These are phyloP conservation scores for Ametastegia equiseti DNA, from an alignment of 2,888 invertebrate species.

Conservation along the genomic window DNA sequence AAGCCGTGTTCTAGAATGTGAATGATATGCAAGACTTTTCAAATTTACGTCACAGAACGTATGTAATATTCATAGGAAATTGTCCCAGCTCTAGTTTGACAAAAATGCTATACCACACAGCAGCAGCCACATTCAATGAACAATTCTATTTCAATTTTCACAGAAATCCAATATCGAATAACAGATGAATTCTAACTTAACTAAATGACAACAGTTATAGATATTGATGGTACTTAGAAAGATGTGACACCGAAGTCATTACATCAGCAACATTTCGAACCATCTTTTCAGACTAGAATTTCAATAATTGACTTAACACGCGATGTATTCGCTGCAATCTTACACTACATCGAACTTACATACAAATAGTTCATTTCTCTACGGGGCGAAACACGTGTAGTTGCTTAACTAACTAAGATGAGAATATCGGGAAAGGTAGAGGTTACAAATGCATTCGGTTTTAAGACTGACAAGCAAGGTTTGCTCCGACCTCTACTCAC, in stretches of 20 bases:
- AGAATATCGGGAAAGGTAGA: neutral
- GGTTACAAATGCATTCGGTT: slow-evolving; percentile 63
- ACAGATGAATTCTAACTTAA: neutral
- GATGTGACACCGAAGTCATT: neutral
- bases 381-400: neutral
- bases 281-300: neutral
- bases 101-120: neutral
- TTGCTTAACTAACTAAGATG: neutral
- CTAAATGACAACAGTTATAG: no score
- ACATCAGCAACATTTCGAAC: neutral
- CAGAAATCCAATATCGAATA: neutral
- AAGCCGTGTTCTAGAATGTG: neutral
- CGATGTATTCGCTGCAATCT: neutral
- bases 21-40: neutral
- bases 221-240: neutral
- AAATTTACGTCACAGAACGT: slow-evolving; percentile 1
- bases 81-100: neutral
- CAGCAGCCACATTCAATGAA: neutral
- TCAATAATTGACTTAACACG: neutral
- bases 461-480: slow-evolving; percentile 60
- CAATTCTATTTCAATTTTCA: neutral
- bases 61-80: neutral
- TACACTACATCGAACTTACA: neutral
- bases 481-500: slow-evolving; percentile 55
- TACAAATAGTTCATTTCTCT: neutral